Percentiles rank a stretch among this genome's conserved stretches.
Evolutionary conservation across 1,140 invertebrate species (phyloP).

Genomic region (Atopsyche davidsoni): DNA sequence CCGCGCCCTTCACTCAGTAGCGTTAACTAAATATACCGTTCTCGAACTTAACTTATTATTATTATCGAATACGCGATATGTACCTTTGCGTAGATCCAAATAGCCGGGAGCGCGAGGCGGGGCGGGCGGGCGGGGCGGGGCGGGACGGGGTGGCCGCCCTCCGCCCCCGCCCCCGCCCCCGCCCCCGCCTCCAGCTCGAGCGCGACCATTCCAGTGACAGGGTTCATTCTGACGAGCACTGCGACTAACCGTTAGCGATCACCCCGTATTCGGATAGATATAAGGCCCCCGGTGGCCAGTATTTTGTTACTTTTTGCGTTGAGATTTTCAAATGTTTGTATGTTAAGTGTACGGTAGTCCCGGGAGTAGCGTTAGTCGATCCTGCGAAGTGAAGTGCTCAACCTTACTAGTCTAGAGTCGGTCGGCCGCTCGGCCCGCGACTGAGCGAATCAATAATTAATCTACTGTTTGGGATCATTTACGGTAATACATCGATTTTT

Average conservation of each 20-base stretch:
- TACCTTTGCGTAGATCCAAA: background rate
- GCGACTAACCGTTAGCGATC: constrained; percentile 15
- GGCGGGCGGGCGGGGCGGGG: background rate
- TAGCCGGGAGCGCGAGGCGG: background rate
- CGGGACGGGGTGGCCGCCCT: background rate
- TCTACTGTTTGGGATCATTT: constrained; percentile 32
- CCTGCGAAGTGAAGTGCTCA: constrained; percentile 1
- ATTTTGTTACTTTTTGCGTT: constrained; percentile 27
- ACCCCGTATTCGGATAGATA: constrained; percentile 3
- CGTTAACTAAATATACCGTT: constrained; percentile 28
- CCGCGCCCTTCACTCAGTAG: constrained; percentile 12
- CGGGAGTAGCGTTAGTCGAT: no score
- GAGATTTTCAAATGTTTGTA: constrained; percentile 9
- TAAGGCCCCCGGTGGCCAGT: constrained; percentile 9
- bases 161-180: background rate
- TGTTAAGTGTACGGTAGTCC: background rate
- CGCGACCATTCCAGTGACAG: constrained; percentile 9
- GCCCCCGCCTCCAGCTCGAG: background rate
- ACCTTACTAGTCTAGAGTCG: background rate
- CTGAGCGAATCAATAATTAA: constrained; percentile 29
- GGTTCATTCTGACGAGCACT: constrained; percentile 16
- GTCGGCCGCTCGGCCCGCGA: constrained; percentile 4
- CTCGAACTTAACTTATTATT: constrained; percentile 9
- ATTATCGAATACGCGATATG: background rate
- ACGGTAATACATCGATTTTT: constrained; percentile 31